Evolutionary conservation across 2,888 invertebrate genomes (phyloP).

Genomic region (Apamea monoglypha): DNA sequence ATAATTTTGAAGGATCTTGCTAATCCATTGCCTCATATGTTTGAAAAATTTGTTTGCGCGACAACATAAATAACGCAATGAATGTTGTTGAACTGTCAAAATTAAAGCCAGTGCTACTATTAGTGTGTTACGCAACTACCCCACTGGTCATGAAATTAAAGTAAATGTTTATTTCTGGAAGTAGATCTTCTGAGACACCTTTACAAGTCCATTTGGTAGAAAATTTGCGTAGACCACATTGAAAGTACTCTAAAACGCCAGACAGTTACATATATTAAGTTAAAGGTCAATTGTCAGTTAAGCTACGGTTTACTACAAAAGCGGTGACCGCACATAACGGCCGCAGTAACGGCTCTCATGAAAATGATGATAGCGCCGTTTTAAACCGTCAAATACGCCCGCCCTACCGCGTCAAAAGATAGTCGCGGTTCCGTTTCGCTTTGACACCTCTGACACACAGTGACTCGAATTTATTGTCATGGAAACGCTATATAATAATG

Average conservation of each 20-base stretch:
- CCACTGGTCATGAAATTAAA: neutral
- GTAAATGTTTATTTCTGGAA: neutral
- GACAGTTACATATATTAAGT: neutral
- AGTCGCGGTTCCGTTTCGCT: neutral
- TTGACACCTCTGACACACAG: neutral
- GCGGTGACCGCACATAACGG: neutral
- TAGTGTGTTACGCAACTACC: neutral
- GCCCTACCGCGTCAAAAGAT: neutral
- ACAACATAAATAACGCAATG: neutral
- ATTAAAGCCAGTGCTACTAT: neutral
- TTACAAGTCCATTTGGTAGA: neutral
- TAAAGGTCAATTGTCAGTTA: neutral
- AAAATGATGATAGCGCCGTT: neutral
- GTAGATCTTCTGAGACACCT: neutral
- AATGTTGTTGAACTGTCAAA: neutral
- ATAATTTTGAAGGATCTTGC: neutral
- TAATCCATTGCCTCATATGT: neutral
- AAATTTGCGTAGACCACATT: neutral
- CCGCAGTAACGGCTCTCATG: neutral
- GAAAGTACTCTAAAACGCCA: neutral
- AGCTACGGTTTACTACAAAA: neutral
- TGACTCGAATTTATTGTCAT: neutral
- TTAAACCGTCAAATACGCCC: too few species aligned
- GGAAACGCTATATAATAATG: neutral
- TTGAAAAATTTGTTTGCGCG: neutral